Base-by-base conservation (phyloP, 2,797 vertebrate genomes). In the Thalassophryne amazonica region DNA sequence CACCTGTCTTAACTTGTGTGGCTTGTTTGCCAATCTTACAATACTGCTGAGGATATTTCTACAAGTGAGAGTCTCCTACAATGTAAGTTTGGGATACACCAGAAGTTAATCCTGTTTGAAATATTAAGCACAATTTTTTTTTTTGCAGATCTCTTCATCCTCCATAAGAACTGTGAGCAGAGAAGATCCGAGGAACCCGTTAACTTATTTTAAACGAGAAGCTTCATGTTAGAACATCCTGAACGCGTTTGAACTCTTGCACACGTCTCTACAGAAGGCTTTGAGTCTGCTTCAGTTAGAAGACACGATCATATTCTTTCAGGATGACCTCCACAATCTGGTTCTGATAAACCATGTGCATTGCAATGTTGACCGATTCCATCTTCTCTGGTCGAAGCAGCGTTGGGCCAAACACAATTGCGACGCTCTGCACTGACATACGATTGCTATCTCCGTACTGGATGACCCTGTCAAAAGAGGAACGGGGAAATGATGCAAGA, bases 331-430 rank as follows among this genome's bases (percentile, higher is more conserved):
- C 96, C 37, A 98, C 95, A 28, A 98, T 94, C 88, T 98, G 96
- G 89, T 96, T 99, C 90, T 99, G 97, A 79, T 93, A 97, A 63
- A 97, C 92, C 94, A 95, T 98, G 86, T 94, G 88, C 90, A 96
- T 90, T 22, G 96, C 84, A 71, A 98, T 93, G 88, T 90, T 97
- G n/a, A 66, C 30, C 0, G 91, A 91, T 80, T 98, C 95, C 1
- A 36, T 79, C 52, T n/a, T n/a, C n/a, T 94, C 93, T 0, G 95
- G 94, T 13, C 91, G 89, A 32, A 99, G 93, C 55, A 98, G 85
- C 0, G 97, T 98, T 28, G 97, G 97, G 8, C 96, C 96, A 0
- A 98, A 98, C 16, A 98, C 95, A 0, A 99, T 99, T 1, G 97
- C 94, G 7, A 98, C 51, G 4, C 95, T 96, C 86, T 98, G 95